A percentile compares a stretch with the other conserved stretches of the same genome.
Conservation (phyloP, 2,797 vertebrate genomes). For the Malacoctenus gilli region DNA sequence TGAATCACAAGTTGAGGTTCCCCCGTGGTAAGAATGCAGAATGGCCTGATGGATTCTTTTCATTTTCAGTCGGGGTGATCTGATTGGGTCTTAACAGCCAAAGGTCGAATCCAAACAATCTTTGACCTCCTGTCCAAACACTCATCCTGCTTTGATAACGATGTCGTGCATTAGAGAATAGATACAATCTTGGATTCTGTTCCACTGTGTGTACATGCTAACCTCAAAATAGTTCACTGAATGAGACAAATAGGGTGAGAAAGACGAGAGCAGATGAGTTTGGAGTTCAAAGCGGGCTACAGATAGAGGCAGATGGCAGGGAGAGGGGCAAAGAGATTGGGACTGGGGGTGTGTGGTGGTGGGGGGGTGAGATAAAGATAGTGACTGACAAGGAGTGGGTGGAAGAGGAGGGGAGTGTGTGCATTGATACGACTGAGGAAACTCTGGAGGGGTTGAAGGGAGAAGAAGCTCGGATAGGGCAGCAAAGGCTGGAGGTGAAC, state of each 20-base stretch:
- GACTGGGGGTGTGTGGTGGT: too few relatives aligned
- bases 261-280: slow-evolving; percentile 1
- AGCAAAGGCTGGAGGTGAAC: slow-evolving; percentile 24
- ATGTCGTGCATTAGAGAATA: background rate
- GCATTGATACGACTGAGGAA: slow-evolving; percentile 4
- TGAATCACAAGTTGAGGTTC: too few relatives aligned
- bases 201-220: background rate
- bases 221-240: background rate
- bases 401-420: slow-evolving; percentile 6
- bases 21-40: too few relatives aligned
- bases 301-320: slow-evolving; percentile 25
- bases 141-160: too few relatives aligned
- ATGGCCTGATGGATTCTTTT: too few relatives aligned
- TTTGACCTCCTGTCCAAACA: too few relatives aligned
- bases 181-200: background rate
- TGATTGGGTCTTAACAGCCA: too few relatives aligned
- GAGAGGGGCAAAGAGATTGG: slow-evolving; percentile 15
- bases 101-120: too few relatives aligned
- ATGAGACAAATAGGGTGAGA: background rate
- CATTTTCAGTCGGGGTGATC: too few relatives aligned
- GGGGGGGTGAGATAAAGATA: slow-evolving; percentile 21
- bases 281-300: slow-evolving; percentile 34
- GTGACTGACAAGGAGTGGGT: slow-evolving; percentile 1
- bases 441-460: background rate
- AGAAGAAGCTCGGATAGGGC: slow-evolving; percentile 12